phyloP scores from a whole-genome alignment of 2,888 invertebrate genomes.

The Darwinula stevensoni region DNA sequence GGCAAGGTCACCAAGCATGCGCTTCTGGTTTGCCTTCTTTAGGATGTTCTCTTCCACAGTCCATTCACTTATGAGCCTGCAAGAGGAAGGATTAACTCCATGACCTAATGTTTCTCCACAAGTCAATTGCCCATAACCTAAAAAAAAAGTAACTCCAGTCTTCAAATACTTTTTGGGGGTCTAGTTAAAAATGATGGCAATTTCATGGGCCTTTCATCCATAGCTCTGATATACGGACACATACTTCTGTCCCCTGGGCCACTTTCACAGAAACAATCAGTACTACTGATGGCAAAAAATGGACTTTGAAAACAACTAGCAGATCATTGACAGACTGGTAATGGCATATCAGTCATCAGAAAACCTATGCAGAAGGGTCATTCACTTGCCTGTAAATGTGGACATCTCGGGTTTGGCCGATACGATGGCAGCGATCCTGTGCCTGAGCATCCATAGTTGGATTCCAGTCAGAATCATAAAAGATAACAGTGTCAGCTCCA shows the following conservation, averaged over 20 bases:
- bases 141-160: constrained; percentile 5
- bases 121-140: constrained; percentile 3
- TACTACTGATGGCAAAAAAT: no score
- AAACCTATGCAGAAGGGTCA: no score
- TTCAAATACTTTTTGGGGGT: background rate
- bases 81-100: constrained; percentile 10
- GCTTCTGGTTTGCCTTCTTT: constrained; percentile 93
- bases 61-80: constrained; percentile 69
- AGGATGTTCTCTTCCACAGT: constrained; percentile 98
- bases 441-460: constrained; percentile 98
- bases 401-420: constrained; percentile 96
- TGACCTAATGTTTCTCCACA: constrained; percentile 5
- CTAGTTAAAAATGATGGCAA: background rate
- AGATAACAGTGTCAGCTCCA: constrained; percentile 95
- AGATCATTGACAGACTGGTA: no score
- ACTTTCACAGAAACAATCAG: no score
- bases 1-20: constrained; percentile 76
- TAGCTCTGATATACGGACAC: no score
- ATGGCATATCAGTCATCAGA: no score
- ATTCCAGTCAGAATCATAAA: constrained; percentile 99
- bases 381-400: constrained; percentile 60
- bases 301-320: no score
- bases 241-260: no score
- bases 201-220: no score
- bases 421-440: constrained; percentile 86